phyloP scores from a whole-genome alignment of 2,113 vertebrate genomes.

The Elachura formosa region DNA sequence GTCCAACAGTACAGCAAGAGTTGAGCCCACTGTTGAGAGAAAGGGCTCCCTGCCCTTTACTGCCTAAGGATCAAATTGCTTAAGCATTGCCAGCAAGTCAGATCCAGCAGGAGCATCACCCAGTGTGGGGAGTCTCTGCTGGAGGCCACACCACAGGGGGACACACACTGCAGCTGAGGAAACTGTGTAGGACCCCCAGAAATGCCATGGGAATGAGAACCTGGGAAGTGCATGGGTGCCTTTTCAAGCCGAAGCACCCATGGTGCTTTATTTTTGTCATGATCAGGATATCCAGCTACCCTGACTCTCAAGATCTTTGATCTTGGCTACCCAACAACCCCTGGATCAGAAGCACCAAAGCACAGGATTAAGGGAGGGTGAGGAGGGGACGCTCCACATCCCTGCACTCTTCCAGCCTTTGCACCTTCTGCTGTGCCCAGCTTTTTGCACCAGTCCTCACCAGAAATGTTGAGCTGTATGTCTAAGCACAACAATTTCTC shows the following conservation, averaged over 20 bases:
- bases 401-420: not conserved
- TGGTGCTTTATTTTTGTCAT: not conserved
- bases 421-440: not conserved
- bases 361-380: not conserved
- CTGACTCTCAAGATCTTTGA: not conserved
- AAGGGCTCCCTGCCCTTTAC: not conserved
- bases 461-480: not conserved
- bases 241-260: fast-evolving
- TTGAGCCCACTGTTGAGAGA: not conserved
- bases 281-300: not conserved
- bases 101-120: not conserved
- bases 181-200: not conserved
- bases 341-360: not conserved
- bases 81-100: not conserved
- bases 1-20: not conserved
- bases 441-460: not conserved
- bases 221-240: not conserved
- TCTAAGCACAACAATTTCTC: fast-evolving
- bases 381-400: not conserved
- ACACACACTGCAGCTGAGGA: not conserved
- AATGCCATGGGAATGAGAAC: fast-evolving
- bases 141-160: fast-evolving
- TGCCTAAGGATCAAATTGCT: not conserved
- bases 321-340: not conserved
- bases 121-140: too few species aligned